Evolutionary conservation across 2,888 invertebrate species (phyloP).

Genomic region (Drosophila formosana): DNA sequence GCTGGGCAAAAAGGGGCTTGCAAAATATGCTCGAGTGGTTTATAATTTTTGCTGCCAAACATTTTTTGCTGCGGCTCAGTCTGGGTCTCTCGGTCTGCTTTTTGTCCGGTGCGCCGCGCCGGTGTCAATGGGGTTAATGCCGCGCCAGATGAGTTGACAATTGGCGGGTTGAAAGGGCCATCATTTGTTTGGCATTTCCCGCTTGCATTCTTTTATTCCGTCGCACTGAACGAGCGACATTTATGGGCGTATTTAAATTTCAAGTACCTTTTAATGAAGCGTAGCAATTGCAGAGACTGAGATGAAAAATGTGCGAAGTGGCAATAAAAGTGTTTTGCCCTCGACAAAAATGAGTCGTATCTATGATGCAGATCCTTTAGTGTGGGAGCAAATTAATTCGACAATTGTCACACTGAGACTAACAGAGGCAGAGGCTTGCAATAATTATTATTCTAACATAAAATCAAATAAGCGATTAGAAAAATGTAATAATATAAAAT

Average conservation of each 20-base stretch:
- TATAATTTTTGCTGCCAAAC: conserved; percentile 72
- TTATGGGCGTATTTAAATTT: conserved; percentile 65
- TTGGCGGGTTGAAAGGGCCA: conserved; percentile 63
- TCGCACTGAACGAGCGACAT: conserved; percentile 37
- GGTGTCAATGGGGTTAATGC: conserved; percentile 67
- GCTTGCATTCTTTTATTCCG: conserved; percentile 32
- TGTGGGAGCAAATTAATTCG: background rate
- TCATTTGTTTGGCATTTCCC: conserved; percentile 66
- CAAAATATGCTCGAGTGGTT: conserved; percentile 76
- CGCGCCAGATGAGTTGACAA: conserved; percentile 68
- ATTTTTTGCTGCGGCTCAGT: conserved; percentile 52
- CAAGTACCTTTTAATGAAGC: conserved; percentile 65
- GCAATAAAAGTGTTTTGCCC: background rate
- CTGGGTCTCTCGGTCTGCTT: conserved; percentile 26
- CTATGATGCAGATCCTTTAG: background rate
- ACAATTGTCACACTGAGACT: too few relatives aligned
- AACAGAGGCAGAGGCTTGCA: too few relatives aligned
- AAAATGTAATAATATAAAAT: too few relatives aligned
- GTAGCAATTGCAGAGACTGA: conserved; percentile 3
- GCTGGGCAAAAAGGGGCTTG: conserved; percentile 47
- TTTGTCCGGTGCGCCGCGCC: conserved; percentile 15
- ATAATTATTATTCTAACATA: too few relatives aligned
- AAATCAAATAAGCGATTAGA: too few relatives aligned
- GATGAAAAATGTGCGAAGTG: conserved; percentile 4
- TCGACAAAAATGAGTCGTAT: background rate